Evolutionary conservation across 1,140 invertebrate genomes (phyloP).

Genomic region (Macrocentrus cingulum): DNA sequence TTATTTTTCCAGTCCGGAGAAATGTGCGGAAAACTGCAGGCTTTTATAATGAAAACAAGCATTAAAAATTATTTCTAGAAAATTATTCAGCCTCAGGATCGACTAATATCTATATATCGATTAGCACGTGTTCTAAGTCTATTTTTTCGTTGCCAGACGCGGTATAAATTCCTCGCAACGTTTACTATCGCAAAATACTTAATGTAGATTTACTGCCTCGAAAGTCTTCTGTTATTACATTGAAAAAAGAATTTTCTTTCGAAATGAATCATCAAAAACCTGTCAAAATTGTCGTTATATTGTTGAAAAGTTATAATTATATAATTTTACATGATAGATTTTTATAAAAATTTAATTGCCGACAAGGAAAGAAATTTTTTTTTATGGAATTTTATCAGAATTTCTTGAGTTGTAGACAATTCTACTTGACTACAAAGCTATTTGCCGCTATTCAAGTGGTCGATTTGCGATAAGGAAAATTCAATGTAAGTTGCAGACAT

Average conservation of each 20-base stretch:
- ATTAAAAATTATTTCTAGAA: not conserved
- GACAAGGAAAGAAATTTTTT: slow-evolving; percentile 18
- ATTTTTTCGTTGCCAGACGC: not conserved
- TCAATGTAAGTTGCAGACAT: too few species aligned
- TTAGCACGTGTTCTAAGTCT: not conserved
- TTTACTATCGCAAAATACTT: slow-evolving; percentile 1
- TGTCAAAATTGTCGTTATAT: too few species aligned
- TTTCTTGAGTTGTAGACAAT: slow-evolving; percentile 2
- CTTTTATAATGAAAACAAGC: slow-evolving; percentile 11
- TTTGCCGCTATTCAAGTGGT: not conserved
- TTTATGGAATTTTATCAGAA: slow-evolving; percentile 1
- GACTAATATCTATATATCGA: not conserved
- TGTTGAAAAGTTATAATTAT: too few species aligned
- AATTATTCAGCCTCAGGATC: not conserved
- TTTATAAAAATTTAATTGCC: slow-evolving; percentile 17
- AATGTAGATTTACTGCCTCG: not conserved
- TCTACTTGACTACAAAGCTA: slow-evolving; percentile 4
- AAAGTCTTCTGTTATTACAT: not conserved
- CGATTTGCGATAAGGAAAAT: too few species aligned
- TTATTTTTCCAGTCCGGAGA: slow-evolving; percentile 21
- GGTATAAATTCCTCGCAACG: not conserved
- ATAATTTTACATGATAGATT: too few species aligned
- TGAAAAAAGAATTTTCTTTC: not conserved
- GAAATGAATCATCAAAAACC: not conserved
- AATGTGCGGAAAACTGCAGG: slow-evolving; percentile 14